Base-by-base conservation (phyloP, 2,888 invertebrate species). In the Eumerus sabulonum region DNA sequence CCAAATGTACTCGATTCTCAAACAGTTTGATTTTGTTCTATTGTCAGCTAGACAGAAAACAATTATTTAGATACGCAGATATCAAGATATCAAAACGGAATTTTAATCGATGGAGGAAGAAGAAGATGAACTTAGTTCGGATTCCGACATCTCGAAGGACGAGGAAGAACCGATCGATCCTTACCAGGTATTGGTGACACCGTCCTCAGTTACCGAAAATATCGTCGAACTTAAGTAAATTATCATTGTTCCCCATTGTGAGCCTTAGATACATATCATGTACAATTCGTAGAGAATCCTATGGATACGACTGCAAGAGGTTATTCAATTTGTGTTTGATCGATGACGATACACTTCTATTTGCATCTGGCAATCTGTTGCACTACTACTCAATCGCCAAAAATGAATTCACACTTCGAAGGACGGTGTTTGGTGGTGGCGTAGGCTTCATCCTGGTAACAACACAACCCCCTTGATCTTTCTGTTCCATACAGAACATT, bases 231-330 rank as follows among this genome's bases (percentile, higher is more conserved):
- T 87, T 0, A 84, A 85, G 86, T 87, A 79, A 81, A 84, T 67
- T 17, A 0, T 35, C 12, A 7, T 17, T 3, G 18, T 17, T 13
- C 11, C 9, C n/a, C 2, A 35, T 13, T 38, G 53, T 35, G 7
- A 27, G 27, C 27, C 27, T 27, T 27, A 27, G 27, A 27, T 27
- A 27, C 7, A n/a, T n/a, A n/a, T n/a, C n/a, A n/a, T n/a, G n/a
- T n/a, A n/a, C 27, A 27, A 27, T 27, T 27, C 27, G 27, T 27
- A 96, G 96, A 85, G 91, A 95, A 89, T 96, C 96, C 0, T 97
- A 93, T 87, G 96, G 96, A 9, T 98, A 96, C 86, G 93, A 97
- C 86, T 95, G 96, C 85, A 92, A 91, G 82, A 94, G 93, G 84
- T 91, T 93, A 71, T 95, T 93, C 85, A 98, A 98, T 86, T 87